These are phyloP conservation scores for Microdon myrmicae DNA, from an alignment of 2,888 invertebrate species.

Conservation along the genomic window DNA sequence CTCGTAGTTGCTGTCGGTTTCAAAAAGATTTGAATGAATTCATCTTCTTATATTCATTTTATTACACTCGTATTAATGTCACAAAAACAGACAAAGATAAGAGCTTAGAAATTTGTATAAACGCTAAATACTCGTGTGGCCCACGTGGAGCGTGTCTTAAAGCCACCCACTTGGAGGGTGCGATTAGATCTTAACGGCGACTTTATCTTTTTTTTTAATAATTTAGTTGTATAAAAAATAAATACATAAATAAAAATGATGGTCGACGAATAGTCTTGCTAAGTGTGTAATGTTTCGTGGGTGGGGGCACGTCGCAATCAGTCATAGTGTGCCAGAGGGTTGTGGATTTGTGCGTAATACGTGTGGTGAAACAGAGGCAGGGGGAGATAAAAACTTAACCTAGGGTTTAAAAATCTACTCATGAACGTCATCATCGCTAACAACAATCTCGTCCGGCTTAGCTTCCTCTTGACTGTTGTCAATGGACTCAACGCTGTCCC, in stretches of 20 bases:
- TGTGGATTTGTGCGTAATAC: conserved; percentile 31
- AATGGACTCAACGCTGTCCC: conserved; percentile 56
- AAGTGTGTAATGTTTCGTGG: not conserved
- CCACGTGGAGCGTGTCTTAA: too few species aligned
- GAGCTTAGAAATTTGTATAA: conserved; percentile 39
- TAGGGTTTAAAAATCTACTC: conserved; percentile 26
- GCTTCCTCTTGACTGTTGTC: conserved; percentile 61
- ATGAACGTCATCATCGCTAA: conserved; percentile 59
- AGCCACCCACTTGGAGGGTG: too few species aligned
- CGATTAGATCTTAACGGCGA: too few species aligned
- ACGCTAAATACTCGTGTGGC: conserved; percentile 34
- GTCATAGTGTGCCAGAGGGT: conserved; percentile 55
- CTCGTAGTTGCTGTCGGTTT: too few species aligned
- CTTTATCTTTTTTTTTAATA: conserved; percentile 27
- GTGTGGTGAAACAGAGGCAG: too few species aligned
- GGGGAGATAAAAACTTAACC: conserved; percentile 36
- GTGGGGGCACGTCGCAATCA: conserved; percentile 44
- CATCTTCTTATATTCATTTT: conserved; percentile 44
- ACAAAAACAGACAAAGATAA: conserved; percentile 50
- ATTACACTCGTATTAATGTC: conserved; percentile 52
- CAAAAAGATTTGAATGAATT: too few species aligned
- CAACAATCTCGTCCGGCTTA: conserved; percentile 61
- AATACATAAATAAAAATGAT: conserved; percentile 53
- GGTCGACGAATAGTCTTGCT: conserved; percentile 9
- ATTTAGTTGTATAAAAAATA: conserved; percentile 52